A percentile compares a stretch with the other conserved stretches of the same genome.
Conservation (phyloP, 2,797 vertebrate genomes). For the Periophthalmus magnuspinnatus region DNA sequence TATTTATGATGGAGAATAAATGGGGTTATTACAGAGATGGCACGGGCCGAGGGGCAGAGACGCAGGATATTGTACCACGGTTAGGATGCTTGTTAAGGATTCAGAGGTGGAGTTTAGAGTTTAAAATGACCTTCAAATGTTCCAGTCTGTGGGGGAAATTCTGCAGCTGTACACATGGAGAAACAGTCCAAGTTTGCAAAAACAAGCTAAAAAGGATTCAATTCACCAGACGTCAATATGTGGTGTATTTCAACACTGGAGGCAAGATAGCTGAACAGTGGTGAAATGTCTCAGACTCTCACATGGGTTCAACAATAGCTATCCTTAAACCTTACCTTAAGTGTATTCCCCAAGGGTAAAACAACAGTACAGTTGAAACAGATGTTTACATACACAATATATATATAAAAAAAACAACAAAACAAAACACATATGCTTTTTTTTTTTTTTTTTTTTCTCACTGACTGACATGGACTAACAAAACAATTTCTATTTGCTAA, state of each 20-base stretch:
- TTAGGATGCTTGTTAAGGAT: conserved; percentile 56
- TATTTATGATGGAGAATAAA: conserved; percentile 61
- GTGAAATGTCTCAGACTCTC: no score
- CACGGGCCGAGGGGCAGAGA: conserved; percentile 41
- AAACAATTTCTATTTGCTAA: no score
- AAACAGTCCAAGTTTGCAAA: background rate
- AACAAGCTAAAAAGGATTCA: no score
- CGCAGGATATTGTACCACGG: conserved; percentile 31
- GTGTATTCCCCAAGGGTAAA: background rate
- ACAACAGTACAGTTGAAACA: background rate
- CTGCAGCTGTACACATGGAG: background rate
- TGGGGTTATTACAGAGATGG: conserved; percentile 56
- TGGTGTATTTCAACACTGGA: no score
- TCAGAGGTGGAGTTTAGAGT: conserved; percentile 60
- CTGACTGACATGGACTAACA: no score
- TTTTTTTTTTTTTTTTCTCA: no score
- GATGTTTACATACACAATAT: no score
- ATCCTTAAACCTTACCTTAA: no score
- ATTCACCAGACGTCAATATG: background rate
- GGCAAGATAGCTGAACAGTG: background rate
- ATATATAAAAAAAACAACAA: no score
- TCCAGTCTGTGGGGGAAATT: background rate
- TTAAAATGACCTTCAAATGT: conserved; percentile 68
- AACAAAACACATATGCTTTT: no score
- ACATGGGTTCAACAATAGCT: no score